Conservation (phyloP, 1,140 invertebrate species). For the Armadillidium nasatum region DNA sequence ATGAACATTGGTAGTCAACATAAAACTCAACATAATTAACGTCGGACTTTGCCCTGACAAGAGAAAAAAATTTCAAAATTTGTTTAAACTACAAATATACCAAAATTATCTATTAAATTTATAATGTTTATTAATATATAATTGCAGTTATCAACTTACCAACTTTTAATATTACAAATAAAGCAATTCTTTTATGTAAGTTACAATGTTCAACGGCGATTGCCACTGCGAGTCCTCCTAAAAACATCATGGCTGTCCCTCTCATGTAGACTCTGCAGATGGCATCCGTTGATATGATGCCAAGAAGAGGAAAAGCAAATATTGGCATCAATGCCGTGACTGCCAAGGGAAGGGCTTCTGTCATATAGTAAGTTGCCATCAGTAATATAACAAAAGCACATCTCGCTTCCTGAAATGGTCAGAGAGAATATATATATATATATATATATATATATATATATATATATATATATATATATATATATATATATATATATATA, state of each 20-base stretch:
- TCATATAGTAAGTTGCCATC: conserved; percentile 80
- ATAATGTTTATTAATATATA: too few species aligned
- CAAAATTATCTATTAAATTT: too few species aligned
- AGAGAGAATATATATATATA: too few species aligned
- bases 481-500: too few species aligned
- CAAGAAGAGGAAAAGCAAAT: conserved; percentile 65
- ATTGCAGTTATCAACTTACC: conserved; percentile 37
- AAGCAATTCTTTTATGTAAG: conserved; percentile 74
- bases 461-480: too few species aligned
- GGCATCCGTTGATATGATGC: conserved; percentile 55
- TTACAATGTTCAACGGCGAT: conserved; percentile 77
- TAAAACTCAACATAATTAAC: conserved; percentile 48
- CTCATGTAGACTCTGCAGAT: conserved; percentile 43
- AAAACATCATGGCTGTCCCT: conserved; percentile 72
- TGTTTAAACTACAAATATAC: too few species aligned
- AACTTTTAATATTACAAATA: conserved; percentile 48
- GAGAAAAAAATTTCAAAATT: too few species aligned
- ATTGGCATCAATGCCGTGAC: conserved; percentile 77
- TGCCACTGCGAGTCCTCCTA: conserved; percentile 69
- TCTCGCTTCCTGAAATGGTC: conserved; percentile 46
- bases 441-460: too few species aligned
- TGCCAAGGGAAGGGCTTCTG: conserved; percentile 71
- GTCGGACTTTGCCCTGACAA: conserved; percentile 20
- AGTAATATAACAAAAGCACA: conserved; percentile 72
- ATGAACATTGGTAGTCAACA: conserved; percentile 49